phyloP scores from a whole-genome alignment of 1,140 invertebrate genomes.

The Tetramorium parvispinum region DNA sequence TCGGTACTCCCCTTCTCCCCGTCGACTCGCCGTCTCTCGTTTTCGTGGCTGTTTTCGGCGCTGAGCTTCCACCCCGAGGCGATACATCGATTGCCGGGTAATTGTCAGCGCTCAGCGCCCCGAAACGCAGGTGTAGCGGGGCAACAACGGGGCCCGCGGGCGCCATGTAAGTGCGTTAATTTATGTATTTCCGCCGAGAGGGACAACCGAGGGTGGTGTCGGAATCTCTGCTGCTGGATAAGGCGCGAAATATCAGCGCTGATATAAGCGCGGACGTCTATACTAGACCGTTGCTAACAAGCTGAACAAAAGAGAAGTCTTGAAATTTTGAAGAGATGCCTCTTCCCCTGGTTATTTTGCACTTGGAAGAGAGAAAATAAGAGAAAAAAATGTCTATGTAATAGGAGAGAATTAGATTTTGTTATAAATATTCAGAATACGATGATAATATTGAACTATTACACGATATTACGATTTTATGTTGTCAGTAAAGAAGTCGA shows the following conservation, averaged over 20 bases:
- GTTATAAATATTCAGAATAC: neutral
- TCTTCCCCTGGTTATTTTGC: neutral
- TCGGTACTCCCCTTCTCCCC: conserved; percentile 56
- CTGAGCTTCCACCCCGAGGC: conserved; percentile 78
- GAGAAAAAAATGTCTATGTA: neutral
- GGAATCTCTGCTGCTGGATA: conserved; percentile 45
- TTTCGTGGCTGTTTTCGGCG: conserved; percentile 77
- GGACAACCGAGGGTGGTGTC: conserved; percentile 46
- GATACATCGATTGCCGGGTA: conserved; percentile 84
- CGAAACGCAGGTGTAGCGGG: conserved; percentile 80
- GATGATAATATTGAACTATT: neutral
- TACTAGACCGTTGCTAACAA: conserved; percentile 47
- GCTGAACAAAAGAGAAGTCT: conserved; percentile 8
- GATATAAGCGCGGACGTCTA: conserved; percentile 34
- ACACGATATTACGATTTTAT: neutral
- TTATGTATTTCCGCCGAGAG: conserved; percentile 76
- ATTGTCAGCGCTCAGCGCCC: conserved; percentile 84
- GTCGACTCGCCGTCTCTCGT: conserved; percentile 74
- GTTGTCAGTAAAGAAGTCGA: neutral
- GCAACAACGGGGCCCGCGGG: conserved; percentile 74
- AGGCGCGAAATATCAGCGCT: conserved; percentile 54
- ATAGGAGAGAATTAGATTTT: neutral
- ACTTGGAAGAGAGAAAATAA: neutral
- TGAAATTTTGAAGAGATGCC: neutral
- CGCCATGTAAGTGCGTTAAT: conserved; percentile 81